Base-by-base conservation (phyloP, 2,888 invertebrate species). In the Sphecodes monilicornis region DNA sequence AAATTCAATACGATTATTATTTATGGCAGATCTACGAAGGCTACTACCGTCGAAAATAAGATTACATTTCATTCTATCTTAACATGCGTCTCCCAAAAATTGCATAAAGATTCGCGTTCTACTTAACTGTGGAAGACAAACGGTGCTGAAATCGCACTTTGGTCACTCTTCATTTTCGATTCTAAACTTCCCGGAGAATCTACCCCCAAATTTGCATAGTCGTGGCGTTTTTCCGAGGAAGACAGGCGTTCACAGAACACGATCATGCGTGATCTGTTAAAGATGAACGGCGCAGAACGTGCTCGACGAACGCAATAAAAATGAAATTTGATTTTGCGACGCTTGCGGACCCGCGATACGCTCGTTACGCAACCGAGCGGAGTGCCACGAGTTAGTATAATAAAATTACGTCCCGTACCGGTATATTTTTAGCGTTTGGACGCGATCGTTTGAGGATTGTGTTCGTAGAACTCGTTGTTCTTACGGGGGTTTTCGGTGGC, bases 271-370 rank as follows among this genome's bases (percentile, higher is more conserved):
- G 22, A 46, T 46, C 18, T 18, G 18, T 22, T 22, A 8, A 8
- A 50, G 22, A 22, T 22, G 3, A 57, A 26, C 26, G 57, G 4
- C 26, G 57, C 29, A 64, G 6, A 1, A 8, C 8, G 18, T 0
- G 64, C 29, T 16, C 18, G 50, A 8, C 29, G 50, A 77, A 64
- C 50, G 60, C 43, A 74, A 70, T 39, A 54, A 72, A 83, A 78
- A 46, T 54, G 82, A 84, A 84, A 77, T 64, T 82, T 77, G 75
- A 66, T 77, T n/a, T 85, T 60, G 68, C 60, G 70, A 72, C 75
- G 82, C 32, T 69, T 74, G 71, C 75, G 50, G 54, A 80, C 39
- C 78, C 72, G 72, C 29, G 72, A 78, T 71, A 81, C 29, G 39
- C 57, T 50, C 10, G 76, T 82, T 82, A 54, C 71, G 82, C 76